Percentiles rank a stretch among this genome's conserved stretches.
Evolutionary conservation across 1,140 invertebrate species (phyloP).

Genomic region (Meloidogyne chitwoodi): DNA sequence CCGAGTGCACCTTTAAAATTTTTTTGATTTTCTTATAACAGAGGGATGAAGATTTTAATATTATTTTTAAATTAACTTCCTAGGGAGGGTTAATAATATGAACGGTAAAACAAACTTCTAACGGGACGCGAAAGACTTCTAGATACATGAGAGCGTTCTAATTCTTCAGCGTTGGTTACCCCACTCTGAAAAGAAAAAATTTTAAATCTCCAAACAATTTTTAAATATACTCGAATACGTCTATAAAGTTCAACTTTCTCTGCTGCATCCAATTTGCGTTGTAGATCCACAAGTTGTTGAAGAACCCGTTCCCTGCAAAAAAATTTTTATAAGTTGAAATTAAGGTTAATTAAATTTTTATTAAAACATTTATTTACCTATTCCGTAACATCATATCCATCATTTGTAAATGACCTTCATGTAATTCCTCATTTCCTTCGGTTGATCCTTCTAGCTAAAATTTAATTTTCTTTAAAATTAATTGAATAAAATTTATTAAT

Average conservation of each 20-base stretch:
- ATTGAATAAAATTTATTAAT: no score
- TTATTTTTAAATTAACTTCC: no score
- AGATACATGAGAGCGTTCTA: conserved; percentile 36
- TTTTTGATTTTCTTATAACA: conserved; percentile 1
- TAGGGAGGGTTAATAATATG: background rate
- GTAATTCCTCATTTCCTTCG: conserved; percentile 13
- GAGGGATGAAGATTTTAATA: no score
- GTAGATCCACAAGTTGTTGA: conserved; percentile 52
- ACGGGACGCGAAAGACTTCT: conserved; percentile 45
- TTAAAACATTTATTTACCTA: background rate
- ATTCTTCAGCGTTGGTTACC: conserved; percentile 43
- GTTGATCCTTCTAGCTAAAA: conserved; percentile 37
- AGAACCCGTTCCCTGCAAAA: conserved; percentile 32
- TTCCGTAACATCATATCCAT: conserved; percentile 57
- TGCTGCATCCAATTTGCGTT: conserved; percentile 53
- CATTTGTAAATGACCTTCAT: conserved; percentile 39
- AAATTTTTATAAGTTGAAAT: no score
- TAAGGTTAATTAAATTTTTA: background rate
- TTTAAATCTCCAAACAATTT: background rate
- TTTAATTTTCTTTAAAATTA: conserved; percentile 4
- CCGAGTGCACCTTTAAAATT: conserved; percentile 2
- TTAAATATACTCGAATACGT: conserved; percentile 38
- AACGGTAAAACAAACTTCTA: conserved; percentile 23
- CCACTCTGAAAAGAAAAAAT: conserved; percentile 33
- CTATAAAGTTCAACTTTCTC: conserved; percentile 57